phyloP scores from a whole-genome alignment of 2,113 vertebrate genomes.

The Regulus satrapa region DNA sequence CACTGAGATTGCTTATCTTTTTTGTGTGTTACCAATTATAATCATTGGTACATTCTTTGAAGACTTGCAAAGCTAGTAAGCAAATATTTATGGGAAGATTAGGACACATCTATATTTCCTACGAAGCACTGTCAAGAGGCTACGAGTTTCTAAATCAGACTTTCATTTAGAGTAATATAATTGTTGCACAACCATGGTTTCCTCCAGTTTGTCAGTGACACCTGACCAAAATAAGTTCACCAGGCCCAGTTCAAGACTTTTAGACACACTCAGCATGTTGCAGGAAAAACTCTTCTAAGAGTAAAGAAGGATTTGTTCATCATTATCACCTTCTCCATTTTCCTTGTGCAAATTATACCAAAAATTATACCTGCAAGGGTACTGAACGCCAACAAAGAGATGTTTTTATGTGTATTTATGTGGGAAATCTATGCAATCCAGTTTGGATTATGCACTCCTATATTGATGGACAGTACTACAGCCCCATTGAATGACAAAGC shows the following conservation, averaged over 20 bases:
- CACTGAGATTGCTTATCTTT: constrained; percentile 39
- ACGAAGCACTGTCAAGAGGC: not conserved
- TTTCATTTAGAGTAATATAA: not conserved
- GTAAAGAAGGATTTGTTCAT: not conserved
- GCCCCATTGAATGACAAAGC: not conserved
- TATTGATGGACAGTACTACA: not conserved
- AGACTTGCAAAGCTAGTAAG: constrained; percentile 14
- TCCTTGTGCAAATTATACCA: not conserved
- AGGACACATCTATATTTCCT: not conserved
- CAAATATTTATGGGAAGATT: constrained; percentile 34
- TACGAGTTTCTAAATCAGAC: not conserved
- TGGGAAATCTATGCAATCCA: not conserved
- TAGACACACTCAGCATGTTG: not conserved
- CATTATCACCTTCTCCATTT: not conserved
- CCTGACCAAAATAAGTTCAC: not conserved
- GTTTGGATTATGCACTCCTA: not conserved
- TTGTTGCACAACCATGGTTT: not conserved
- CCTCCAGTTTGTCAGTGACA: not conserved
- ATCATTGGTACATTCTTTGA: constrained; percentile 25
- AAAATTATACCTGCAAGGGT: not conserved
- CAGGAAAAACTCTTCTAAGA: not conserved
- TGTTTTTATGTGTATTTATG: not conserved
- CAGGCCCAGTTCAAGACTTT: not conserved
- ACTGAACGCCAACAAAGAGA: not conserved
- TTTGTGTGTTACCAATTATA: constrained; percentile 59